Evolutionary conservation across 2,797 vertebrate genomes (phyloP).

Genomic region (Chloroceryle inda): DNA sequence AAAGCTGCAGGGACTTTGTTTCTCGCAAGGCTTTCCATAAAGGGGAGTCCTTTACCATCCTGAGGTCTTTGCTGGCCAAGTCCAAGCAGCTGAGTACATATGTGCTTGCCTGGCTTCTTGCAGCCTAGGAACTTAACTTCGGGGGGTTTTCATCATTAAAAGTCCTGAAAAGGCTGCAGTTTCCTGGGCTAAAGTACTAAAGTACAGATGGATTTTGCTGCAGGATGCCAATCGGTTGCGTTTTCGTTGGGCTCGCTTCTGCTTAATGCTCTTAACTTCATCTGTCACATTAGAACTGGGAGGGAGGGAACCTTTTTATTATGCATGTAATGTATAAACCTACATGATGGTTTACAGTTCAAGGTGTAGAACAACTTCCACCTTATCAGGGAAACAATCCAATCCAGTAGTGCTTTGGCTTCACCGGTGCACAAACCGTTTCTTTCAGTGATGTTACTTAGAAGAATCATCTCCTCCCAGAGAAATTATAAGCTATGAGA

Average conservation of each 20-base stretch:
- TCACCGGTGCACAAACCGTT: neutral
- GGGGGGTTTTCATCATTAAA: neutral
- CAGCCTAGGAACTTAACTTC: neutral
- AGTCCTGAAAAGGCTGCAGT: neutral
- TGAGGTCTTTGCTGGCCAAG: neutral
- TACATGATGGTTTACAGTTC: neutral
- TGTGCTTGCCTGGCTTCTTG: neutral
- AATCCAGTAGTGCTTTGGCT: neutral
- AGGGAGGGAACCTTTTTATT: neutral
- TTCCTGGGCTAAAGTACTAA: no score
- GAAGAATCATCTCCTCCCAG: neutral
- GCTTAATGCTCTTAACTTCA: neutral
- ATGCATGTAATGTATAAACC: neutral
- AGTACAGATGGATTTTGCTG: neutral
- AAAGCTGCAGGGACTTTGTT: neutral
- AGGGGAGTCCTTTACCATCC: neutral
- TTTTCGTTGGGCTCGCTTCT: neutral
- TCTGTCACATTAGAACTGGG: neutral
- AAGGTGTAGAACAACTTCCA: neutral
- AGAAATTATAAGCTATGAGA: neutral
- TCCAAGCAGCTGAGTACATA: neutral
- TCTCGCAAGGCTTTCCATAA: neutral
- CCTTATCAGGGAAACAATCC: neutral
- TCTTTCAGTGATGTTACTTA: neutral
- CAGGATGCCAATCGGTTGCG: neutral